These are phyloP conservation scores for Poeciliopsis presidionis DNA, from an alignment of 2,797 vertebrate genomes.

Conservation along the genomic window DNA sequence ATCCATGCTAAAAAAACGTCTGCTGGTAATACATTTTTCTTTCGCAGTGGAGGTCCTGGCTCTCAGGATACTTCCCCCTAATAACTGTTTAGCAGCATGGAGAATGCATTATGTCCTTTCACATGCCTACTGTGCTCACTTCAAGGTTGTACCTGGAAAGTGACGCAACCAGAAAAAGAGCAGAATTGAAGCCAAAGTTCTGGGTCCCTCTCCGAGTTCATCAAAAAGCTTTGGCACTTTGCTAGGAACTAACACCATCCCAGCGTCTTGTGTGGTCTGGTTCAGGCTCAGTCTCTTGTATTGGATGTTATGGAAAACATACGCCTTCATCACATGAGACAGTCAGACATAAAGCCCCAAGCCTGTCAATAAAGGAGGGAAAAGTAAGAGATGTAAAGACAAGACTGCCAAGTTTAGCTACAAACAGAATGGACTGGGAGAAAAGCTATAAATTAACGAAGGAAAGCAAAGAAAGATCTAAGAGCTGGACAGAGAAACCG, in stretches of 20 bases:
- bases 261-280: slow-evolving; percentile 70
- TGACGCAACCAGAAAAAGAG: slow-evolving; percentile 57
- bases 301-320: slow-evolving; percentile 72
- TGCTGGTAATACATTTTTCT: slow-evolving; percentile 16
- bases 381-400: slow-evolving; percentile 24
- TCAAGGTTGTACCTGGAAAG: slow-evolving; percentile 49
- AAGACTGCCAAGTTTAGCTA: slow-evolving; percentile 18
- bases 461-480: not conserved
- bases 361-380: slow-evolving; percentile 27
- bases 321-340: slow-evolving; percentile 51
- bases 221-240: slow-evolving; percentile 48
- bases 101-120: slow-evolving; percentile 18
- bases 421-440: slow-evolving; percentile 1
- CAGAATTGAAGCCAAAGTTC: slow-evolving; percentile 45
- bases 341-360: slow-evolving; percentile 24
- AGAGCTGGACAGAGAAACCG: slow-evolving; percentile 16
- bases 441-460: not conserved
- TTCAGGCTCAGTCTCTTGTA: slow-evolving; percentile 61
- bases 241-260: slow-evolving; percentile 57
- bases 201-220: slow-evolving; percentile 43
- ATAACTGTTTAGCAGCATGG: slow-evolving; percentile 44
- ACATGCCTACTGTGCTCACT: slow-evolving; percentile 28
- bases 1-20: not conserved
- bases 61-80: slow-evolving; percentile 8
- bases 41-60: slow-evolving; percentile 48